Evolutionary conservation across 2,797 vertebrate genomes (phyloP), one percentile per base, ranked within the genome.

Genomic region (Holocentrus rufus): DNA sequence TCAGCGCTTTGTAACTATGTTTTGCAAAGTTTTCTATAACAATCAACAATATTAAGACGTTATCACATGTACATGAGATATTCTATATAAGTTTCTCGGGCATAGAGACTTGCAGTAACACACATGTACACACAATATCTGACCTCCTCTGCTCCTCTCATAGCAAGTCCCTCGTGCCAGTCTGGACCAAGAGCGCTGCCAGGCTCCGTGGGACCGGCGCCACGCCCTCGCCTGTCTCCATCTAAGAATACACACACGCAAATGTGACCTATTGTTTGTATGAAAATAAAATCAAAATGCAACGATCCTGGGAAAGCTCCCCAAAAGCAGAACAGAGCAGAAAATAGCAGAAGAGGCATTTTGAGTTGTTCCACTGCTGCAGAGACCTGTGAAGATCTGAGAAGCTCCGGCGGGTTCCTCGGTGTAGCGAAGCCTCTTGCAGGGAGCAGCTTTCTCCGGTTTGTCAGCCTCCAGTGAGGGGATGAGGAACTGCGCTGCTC

Each of bases 131-230:
- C 55, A 50, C 7, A 39, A 5, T 0, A 18, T 66, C 73, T 79
- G 65, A 97, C 96, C 94, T 96, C 82, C 83, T 95, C 89, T 53
- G 93, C 84, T 81, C 97, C 98, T 91, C 88, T 93, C 1, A 99
- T 93, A 80, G 77, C 78, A 56, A 99, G 89, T 25, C 95, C 96
- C 76, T 95, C 94, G 0, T 99, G 97, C 98, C 98, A 99, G 20
- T 99, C 97, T 0, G 98, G 98, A 18, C 98, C 97, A 8, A 99
- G 92, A 7, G 98, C 97, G 64, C 97, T 98, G 73, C 98, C 97
- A 34, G 92, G 23, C 58, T 88, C 86, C 30, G 83, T 76, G 7
- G 81, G 52, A 77, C 69, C 78, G 66, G 31, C 6, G 8, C 59
- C 44, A n/a, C 27, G 68, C 4, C 77, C 79, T 72, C 85, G 87